phyloP scores from a whole-genome alignment of 2,113 vertebrate species.

The Okapia johnstoni region DNA sequence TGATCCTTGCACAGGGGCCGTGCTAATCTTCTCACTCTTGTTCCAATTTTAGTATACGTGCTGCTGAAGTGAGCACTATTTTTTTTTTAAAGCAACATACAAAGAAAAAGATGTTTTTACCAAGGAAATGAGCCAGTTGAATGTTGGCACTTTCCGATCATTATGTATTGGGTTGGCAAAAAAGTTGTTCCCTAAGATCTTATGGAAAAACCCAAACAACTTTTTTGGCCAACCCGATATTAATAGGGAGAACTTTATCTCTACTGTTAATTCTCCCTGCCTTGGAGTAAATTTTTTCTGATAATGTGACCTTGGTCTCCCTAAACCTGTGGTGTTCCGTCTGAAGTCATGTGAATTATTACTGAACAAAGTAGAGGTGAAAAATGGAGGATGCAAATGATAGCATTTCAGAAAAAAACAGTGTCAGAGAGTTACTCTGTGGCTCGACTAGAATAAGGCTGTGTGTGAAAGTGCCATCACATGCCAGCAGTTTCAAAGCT shows the following conservation, averaged over 20 bases:
- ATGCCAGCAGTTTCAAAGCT: neutral
- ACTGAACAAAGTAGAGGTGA: neutral
- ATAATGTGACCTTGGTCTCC: neutral
- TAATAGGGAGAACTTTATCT: neutral
- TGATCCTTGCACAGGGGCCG: neutral
- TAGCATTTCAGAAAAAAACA: neutral
- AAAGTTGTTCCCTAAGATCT: neutral
- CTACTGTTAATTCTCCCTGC: neutral
- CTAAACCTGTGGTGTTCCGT: neutral
- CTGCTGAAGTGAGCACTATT: neutral
- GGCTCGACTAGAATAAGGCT: neutral
- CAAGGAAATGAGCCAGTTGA: neutral
- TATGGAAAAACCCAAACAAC: neutral
- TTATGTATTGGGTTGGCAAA: neutral
- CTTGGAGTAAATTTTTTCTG: neutral
- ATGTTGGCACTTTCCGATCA: neutral
- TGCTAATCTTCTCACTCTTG: neutral
- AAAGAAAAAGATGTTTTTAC: neutral
- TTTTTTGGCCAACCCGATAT: neutral
- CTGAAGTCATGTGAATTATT: neutral
- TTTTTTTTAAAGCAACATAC: neutral
- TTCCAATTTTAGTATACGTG: neutral
- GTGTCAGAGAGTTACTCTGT: neutral
- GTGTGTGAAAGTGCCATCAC: fast-evolving
- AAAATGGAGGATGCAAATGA: neutral